phyloP scores from a whole-genome alignment of 53 echinoderm and acorn worm species.

The Astropecten irregularis region DNA sequence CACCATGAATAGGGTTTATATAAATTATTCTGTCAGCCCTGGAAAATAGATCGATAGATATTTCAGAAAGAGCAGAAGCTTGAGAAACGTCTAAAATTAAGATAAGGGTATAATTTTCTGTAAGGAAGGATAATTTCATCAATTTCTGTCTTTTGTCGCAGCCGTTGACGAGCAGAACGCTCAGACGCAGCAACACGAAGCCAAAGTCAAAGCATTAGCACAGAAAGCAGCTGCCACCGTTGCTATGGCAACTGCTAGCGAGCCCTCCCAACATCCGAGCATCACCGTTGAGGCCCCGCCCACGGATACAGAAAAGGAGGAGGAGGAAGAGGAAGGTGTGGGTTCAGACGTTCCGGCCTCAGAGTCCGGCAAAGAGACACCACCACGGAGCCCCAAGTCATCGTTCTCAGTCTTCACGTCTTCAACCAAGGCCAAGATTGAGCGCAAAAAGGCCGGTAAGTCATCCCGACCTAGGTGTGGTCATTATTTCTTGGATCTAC shows the following conservation, averaged over 20 bases:
- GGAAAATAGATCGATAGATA: too few relatives aligned
- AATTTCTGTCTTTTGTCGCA: too few relatives aligned
- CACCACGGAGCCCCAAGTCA: slow-evolving; percentile 30
- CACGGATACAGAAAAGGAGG: slow-evolving; percentile 26
- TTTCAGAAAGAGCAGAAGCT: too few relatives aligned
- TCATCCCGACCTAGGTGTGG: too few relatives aligned
- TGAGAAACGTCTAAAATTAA: too few relatives aligned
- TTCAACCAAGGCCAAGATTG: slow-evolving; percentile 88
- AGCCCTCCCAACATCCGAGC: slow-evolving; percentile 28
- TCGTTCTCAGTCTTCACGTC: slow-evolving; percentile 71
- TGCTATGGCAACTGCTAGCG: slow-evolving; percentile 43
- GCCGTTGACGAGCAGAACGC: slow-evolving; percentile 99
- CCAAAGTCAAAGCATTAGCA: slow-evolving; percentile 67
- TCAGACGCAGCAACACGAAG: slow-evolving; percentile 88
- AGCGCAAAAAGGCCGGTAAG: slow-evolving; percentile 89
- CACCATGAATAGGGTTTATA: too few relatives aligned
- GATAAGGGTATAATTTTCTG: too few relatives aligned
- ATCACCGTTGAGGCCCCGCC: slow-evolving; percentile 77
- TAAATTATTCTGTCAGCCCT: too few relatives aligned
- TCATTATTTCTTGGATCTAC: too few relatives aligned
- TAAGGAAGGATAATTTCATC: too few relatives aligned
- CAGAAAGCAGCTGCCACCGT: slow-evolving; percentile 62
- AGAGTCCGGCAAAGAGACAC: slow-evolving; percentile 53
- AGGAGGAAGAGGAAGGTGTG: slow-evolving; percentile 2
- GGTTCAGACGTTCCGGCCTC: slow-evolving; percentile 41